These are phyloP conservation scores for Panurus biarmicus DNA, from an alignment of 2,113 vertebrate species.

Conservation along the genomic window DNA sequence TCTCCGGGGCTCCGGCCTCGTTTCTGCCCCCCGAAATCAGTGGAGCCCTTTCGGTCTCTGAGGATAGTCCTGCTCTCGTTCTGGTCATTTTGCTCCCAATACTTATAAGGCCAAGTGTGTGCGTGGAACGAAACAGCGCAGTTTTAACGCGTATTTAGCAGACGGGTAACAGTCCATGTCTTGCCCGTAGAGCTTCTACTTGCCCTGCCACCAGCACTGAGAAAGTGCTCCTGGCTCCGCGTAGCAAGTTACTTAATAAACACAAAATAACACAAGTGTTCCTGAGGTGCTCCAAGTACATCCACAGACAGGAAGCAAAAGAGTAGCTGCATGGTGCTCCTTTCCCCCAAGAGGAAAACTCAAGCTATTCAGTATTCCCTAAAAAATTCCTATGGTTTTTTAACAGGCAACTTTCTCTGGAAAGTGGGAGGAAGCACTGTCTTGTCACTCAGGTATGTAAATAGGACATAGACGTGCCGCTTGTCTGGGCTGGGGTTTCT, in stretches of 20 bases:
- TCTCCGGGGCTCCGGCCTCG: neutral
- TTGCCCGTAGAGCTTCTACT: rapidly evolving
- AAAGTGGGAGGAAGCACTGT: neutral
- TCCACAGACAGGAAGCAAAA: neutral
- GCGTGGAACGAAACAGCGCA: rapidly evolving
- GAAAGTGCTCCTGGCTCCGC: neutral
- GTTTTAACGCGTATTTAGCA: rapidly evolving
- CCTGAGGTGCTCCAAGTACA: neutral
- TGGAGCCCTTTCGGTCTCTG: neutral
- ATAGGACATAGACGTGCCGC: neutral
- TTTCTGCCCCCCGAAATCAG: neutral
- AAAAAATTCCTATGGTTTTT: neutral
- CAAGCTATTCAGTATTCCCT: neutral
- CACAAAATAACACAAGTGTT: neutral
- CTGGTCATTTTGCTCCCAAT: rapidly evolving
- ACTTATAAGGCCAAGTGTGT: neutral
- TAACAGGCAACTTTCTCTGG: neutral
- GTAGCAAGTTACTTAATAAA: neutral
- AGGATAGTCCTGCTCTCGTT: neutral
- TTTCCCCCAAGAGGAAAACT: neutral
- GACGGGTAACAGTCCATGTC: rapidly evolving
- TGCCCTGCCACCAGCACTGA: neutral
- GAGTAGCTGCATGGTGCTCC: neutral
- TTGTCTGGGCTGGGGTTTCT: neutral
- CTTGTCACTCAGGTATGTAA: neutral